These are phyloP conservation scores for Dinocampus coccinellae DNA, from an alignment of 2,888 invertebrate species.

Conservation along the genomic window DNA sequence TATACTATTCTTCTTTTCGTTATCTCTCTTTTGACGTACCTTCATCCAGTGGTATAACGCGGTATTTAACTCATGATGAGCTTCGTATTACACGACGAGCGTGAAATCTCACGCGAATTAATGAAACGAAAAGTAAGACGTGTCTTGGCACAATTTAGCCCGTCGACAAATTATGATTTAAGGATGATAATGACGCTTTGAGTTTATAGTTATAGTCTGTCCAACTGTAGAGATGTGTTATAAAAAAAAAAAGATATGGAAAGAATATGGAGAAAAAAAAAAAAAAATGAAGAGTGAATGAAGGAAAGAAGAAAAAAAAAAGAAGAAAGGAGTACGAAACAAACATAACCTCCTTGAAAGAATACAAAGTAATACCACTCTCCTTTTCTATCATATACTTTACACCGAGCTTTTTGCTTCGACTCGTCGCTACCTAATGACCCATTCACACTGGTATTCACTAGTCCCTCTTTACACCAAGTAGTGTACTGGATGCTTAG, in stretches of 20 bases:
- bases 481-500: slow-evolving; percentile 22
- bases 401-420: slow-evolving; percentile 29
- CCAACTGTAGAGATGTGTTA: neutral
- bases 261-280: neutral
- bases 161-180: slow-evolving; percentile 29
- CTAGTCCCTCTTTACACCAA: slow-evolving; percentile 30
- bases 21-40: too few species aligned
- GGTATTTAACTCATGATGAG: slow-evolving; percentile 19
- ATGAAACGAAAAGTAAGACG: slow-evolving; percentile 12
- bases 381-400: neutral
- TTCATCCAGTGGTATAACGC: neutral
- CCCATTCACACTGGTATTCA: slow-evolving; percentile 39
- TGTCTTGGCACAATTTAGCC: slow-evolving; percentile 15
- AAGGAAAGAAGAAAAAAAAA: neutral
- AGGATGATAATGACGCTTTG: slow-evolving; percentile 23
- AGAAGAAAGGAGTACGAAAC: slow-evolving; percentile 8
- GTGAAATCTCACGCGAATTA: slow-evolving; percentile 21
- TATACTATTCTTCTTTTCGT: too few species aligned
- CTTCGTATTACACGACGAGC: slow-evolving; percentile 2
- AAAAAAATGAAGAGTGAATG: neutral
- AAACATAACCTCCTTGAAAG: slow-evolving; percentile 25
- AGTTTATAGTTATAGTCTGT: neutral
- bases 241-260: too few species aligned
- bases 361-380: slow-evolving; percentile 28
- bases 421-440: slow-evolving; percentile 39